These are phyloP conservation scores for Calephelis nemesis DNA, from an alignment of 1,140 invertebrate genomes.

Conservation along the genomic window DNA sequence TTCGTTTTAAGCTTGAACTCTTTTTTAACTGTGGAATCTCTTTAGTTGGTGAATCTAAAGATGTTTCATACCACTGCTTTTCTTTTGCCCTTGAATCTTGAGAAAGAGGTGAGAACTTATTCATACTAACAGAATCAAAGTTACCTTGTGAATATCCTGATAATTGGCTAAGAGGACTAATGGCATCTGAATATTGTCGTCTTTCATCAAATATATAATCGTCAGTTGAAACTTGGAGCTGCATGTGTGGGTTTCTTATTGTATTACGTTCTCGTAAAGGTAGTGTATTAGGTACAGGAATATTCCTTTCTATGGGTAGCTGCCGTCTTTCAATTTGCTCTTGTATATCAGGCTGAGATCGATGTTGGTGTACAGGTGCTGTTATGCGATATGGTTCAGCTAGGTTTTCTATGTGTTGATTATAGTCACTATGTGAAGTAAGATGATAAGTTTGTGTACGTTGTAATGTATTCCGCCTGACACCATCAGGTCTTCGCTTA, in stretches of 20 bases:
- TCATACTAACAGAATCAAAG: conserved; percentile 68
- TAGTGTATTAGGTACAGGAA: conserved; percentile 58
- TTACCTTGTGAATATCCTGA: conserved; percentile 62
- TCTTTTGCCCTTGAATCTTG: conserved; percentile 76
- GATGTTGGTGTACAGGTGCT: conserved; percentile 50
- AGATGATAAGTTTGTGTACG: conserved; percentile 75
- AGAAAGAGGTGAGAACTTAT: conserved; percentile 63
- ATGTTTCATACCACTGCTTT: conserved; percentile 88
- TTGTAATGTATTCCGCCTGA: conserved; percentile 65
- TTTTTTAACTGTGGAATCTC: conserved; percentile 59
- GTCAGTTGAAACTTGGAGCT: conserved; percentile 68
- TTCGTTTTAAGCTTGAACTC: conserved; percentile 63
- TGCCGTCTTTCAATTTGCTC: conserved; percentile 56
- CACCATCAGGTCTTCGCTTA: conserved; percentile 54
- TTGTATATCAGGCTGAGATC: conserved; percentile 67
- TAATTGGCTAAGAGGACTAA: conserved; percentile 68
- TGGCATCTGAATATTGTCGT: conserved; percentile 51
- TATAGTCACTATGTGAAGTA: conserved; percentile 75
- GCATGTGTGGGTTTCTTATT: conserved; percentile 60
- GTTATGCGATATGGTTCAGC: conserved; percentile 51
- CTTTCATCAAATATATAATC: conserved; percentile 59
- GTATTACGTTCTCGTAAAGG: conserved; percentile 63
- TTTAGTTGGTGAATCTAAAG: conserved; percentile 81
- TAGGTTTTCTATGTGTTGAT: conserved; percentile 69
- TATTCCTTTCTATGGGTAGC: conserved; percentile 50